Base-by-base conservation (phyloP, 2,888 invertebrate species). In the Psylliodes chrysocephalus region DNA sequence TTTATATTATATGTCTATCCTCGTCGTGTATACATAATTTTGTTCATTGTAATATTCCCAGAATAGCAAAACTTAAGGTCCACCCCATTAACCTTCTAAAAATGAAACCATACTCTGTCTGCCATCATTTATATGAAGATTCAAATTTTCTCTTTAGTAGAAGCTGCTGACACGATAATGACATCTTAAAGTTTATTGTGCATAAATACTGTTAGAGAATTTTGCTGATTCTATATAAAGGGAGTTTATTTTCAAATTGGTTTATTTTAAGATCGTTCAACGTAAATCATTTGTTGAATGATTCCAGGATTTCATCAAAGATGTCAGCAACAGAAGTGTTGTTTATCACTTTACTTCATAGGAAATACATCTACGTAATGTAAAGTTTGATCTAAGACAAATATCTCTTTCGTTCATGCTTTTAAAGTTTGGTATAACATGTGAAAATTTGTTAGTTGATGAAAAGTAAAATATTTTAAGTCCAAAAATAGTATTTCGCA, bases 211-310 rank as follows among this genome's bases (percentile, higher is more conserved):
- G 6, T 30, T 30, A 25, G 17, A 30, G 28, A 30, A n/a, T n/a
- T 30, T 49, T 30, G 49, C 49, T 30, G 15, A 49, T 49, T 17
- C 22, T 14, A n/a, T n/a, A n/a, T n/a, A 49, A 49, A 30, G 8
- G 12, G n/a, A 15, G 49, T 49, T 49, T 49, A 30, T 49, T 49
- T 47, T 25, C 6, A 47, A 47, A 19, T 46, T 18, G 14, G 25
- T 47, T 47, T 22, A 47, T 47, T 30, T 30, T 49, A 49, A 14
- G 30, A 49, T 10, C 7, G 1, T 10, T 30, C 8, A 10, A 2
- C 10, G 10, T 30, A 30, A 30, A 30, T 49, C 15, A 17, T 49
- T 49, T 49, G 30, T 10, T 30, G 30, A 30, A 49, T 30, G 25
- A 47, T 22, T 19, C 46, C 25, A 19, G 25, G 8, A 47, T 47